A percentile compares a stretch with the other conserved stretches of the same genome.
These are phyloP conservation scores for Vireo altiloquus DNA, from an alignment of 2,113 vertebrate species.

Conservation along the genomic window DNA sequence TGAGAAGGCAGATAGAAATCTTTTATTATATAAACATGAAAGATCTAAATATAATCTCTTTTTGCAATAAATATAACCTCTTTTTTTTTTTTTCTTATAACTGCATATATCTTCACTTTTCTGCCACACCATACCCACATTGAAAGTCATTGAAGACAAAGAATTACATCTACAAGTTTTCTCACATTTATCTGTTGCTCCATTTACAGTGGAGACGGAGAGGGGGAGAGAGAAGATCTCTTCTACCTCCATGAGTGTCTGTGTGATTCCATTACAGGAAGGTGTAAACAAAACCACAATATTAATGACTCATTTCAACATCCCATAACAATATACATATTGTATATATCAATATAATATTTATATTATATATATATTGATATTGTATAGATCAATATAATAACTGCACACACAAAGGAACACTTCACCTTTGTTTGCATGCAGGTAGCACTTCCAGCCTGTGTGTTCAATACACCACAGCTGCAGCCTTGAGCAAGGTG, in stretches of 20 bases:
- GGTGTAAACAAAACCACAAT: background rate
- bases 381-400: too few species aligned
- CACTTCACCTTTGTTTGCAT: background rate
- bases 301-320: background rate
- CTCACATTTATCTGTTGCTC: background rate
- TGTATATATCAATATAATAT: too few species aligned
- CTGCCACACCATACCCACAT: background rate
- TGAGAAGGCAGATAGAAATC: background rate
- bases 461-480: background rate
- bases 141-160: background rate
- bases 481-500: background rate
- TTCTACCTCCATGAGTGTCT: too few species aligned
- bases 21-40: background rate
- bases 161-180: background rate
- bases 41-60: background rate
- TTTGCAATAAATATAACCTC: background rate
- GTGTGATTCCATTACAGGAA: background rate
- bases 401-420: background rate
- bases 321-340: rapidly evolving
- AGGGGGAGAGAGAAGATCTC: background rate
- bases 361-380: too few species aligned
- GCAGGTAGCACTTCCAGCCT: background rate
- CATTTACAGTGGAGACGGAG: rapidly evolving
- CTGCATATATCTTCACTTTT: background rate
- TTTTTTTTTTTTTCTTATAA: background rate